Evolutionary conservation across 2,888 invertebrate genomes (phyloP).

Genomic region (Malacosoma neustria): DNA sequence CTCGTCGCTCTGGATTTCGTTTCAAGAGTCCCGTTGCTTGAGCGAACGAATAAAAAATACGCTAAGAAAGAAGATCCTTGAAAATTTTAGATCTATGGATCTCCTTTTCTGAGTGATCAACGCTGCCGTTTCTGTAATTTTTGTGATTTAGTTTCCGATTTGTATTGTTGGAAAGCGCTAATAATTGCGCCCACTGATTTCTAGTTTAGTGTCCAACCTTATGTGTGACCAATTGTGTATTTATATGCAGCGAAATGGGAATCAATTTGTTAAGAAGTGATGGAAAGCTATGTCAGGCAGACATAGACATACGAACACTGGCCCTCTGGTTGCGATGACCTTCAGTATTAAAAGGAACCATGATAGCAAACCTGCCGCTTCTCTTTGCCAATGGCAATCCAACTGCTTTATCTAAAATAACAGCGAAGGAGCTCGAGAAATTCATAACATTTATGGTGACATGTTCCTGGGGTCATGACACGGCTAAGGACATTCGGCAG

Average conservation of each 20-base stretch:
- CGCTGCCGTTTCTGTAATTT: slow-evolving; percentile 20
- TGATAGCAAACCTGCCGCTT: slow-evolving; percentile 84
- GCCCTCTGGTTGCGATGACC: slow-evolving; percentile 58
- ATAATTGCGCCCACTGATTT: not conserved
- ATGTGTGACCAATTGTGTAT: not conserved
- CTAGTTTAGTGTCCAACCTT: not conserved
- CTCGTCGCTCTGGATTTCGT: slow-evolving; percentile 6
- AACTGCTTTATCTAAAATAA: slow-evolving; percentile 77
- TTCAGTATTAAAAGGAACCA: slow-evolving; percentile 56
- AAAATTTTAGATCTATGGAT: slow-evolving; percentile 34
- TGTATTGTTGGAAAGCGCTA: slow-evolving; percentile 1
- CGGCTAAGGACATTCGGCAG: slow-evolving; percentile 70
- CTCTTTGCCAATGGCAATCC: slow-evolving; percentile 83
- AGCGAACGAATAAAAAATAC: slow-evolving; percentile 7
- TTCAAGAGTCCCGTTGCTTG: not conserved
- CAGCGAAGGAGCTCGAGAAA: slow-evolving; percentile 77
- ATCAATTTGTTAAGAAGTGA: slow-evolving; percentile 45
- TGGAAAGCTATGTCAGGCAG: slow-evolving; percentile 26
- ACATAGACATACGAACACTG: too few species aligned
- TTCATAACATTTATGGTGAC: slow-evolving; percentile 85
- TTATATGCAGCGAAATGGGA: slow-evolving; percentile 24
- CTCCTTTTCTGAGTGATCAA: slow-evolving; percentile 34
- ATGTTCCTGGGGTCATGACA: slow-evolving; percentile 81
- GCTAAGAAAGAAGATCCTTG: slow-evolving; percentile 17
- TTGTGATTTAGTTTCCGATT: slow-evolving; percentile 1